Evolutionary conservation across 2,113 vertebrate species (phyloP).

Genomic region (Eulacestoma nigropectus): DNA sequence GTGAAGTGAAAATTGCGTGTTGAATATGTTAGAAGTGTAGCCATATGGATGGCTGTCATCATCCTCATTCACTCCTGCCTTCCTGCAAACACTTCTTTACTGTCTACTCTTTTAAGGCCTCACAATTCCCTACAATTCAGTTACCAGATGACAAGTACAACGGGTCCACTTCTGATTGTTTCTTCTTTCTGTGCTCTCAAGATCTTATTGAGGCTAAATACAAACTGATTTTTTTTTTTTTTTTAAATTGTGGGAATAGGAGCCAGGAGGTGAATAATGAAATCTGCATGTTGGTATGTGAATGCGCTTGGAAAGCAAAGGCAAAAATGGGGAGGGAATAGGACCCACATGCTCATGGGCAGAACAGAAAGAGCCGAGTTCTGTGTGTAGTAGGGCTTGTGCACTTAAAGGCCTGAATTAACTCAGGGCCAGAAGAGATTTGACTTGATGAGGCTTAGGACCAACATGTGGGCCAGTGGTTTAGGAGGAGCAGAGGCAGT

Average conservation of each 20-base stretch:
- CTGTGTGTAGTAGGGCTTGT: background rate
- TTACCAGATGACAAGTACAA: background rate
- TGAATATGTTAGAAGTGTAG: background rate
- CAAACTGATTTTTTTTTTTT: background rate
- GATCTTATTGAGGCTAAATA: background rate
- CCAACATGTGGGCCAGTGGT: background rate
- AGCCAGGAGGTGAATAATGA: background rate
- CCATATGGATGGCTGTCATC: background rate
- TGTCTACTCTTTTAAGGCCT: background rate
- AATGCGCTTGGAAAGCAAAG: background rate
- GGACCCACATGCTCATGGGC: background rate
- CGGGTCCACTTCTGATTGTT: background rate
- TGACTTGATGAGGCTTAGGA: rapidly evolving
- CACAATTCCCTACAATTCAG: background rate
- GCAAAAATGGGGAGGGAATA: background rate
- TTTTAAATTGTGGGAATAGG: background rate
- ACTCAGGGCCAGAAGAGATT: background rate
- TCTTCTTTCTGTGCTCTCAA: background rate
- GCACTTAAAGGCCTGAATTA: background rate
- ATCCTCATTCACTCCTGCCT: background rate
- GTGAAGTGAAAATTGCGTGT: background rate
- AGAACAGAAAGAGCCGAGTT: background rate
- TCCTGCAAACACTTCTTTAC: background rate
- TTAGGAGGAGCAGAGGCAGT: background rate
- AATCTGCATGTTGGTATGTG: background rate